These are phyloP conservation scores for Glossophaga mutica DNA, from an alignment of 2,797 vertebrate genomes.

Conservation along the genomic window DNA sequence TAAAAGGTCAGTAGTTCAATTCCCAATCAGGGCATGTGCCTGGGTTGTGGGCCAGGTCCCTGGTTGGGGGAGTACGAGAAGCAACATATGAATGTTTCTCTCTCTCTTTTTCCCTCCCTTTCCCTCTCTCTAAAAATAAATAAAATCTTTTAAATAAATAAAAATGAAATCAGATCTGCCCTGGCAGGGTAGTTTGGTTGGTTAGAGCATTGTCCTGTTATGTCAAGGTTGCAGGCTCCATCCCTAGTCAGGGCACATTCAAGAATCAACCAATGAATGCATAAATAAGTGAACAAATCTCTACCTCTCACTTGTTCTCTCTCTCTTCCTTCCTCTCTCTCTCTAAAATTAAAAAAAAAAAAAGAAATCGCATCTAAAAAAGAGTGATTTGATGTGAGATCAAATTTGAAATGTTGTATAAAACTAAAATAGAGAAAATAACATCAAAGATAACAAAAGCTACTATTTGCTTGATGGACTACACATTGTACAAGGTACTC, in stretches of 20 bases:
- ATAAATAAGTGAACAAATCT: too few species aligned
- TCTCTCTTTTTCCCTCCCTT: neutral
- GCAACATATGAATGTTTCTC: neutral
- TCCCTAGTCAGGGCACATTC: too few species aligned
- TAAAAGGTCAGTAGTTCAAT: neutral
- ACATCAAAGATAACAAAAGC: neutral
- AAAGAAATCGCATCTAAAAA: neutral
- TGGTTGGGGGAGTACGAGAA: neutral
- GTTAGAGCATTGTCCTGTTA: too few species aligned
- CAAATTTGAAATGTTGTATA: neutral
- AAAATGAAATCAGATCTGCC: too few species aligned
- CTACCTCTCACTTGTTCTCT: neutral
- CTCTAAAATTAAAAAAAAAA: neutral
- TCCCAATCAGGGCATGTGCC: neutral
- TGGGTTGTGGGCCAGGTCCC: neutral
- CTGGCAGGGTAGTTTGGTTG: too few species aligned
- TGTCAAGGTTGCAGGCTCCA: too few species aligned
- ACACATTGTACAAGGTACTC: neutral
- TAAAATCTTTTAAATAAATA: too few species aligned
- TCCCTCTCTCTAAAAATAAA: neutral
- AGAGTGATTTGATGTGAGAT: neutral
- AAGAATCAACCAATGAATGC: too few species aligned
- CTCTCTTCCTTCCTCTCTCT: neutral
- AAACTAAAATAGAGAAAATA: neutral
- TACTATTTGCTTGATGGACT: neutral